These are phyloP conservation scores for Drosophila baimaii DNA, from an alignment of 1,140 invertebrate species.

Conservation along the genomic window DNA sequence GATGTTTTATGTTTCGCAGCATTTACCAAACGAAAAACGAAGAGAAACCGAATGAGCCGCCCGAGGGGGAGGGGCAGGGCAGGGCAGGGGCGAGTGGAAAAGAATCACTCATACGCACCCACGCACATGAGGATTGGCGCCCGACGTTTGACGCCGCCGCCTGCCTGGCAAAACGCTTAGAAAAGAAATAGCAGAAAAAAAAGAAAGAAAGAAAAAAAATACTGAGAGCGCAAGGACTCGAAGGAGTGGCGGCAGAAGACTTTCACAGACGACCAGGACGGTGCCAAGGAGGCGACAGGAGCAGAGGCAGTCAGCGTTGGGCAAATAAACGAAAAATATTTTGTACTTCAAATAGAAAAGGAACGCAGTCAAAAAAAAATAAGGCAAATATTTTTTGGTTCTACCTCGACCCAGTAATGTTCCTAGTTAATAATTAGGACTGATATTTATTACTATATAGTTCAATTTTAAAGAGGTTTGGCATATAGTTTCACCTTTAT, in stretches of 20 bases:
- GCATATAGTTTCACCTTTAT: no score
- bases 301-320: constrained; percentile 22
- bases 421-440: not conserved
- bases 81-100: constrained; percentile 33
- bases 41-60: constrained; percentile 17
- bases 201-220: constrained; percentile 15
- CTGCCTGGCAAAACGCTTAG: constrained; percentile 58
- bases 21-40: constrained; percentile 68
- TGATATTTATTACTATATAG: not conserved
- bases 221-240: constrained; percentile 22
- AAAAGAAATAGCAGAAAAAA: constrained; percentile 46
- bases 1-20: constrained; percentile 83
- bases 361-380: constrained; percentile 17
- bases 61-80: no score
- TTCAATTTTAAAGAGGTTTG: not conserved
- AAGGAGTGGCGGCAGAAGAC: constrained; percentile 16
- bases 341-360: constrained; percentile 67
- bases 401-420: not conserved
- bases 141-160: constrained; percentile 57
- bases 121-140: constrained; percentile 68
- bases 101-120: constrained; percentile 82
- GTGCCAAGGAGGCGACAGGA: constrained; percentile 64
- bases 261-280: constrained; percentile 44
- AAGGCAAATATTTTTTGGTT: not conserved
- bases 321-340: constrained; percentile 80